Percentiles rank a stretch among this genome's conserved stretches.
phyloP scores from a whole-genome alignment of 2,888 invertebrate species.

The Lycophotia porphyrea region DNA sequence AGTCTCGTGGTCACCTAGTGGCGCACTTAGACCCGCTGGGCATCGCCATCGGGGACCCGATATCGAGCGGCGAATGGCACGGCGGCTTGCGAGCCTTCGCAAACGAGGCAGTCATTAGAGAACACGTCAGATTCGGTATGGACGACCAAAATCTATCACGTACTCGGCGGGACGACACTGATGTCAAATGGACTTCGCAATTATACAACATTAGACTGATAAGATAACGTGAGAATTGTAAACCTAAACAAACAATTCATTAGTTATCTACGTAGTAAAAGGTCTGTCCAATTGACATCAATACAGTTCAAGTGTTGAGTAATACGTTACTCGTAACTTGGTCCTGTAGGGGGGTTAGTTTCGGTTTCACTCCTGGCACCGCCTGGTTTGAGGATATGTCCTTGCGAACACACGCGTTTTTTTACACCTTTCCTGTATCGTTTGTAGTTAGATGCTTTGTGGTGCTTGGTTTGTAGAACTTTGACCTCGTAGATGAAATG shows the following conservation, averaged over 20 bases:
- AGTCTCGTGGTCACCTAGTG: conserved; percentile 98
- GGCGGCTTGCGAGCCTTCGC: conserved; percentile 88
- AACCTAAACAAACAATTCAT: conserved; percentile 60
- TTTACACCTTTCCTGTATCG: conserved; percentile 49
- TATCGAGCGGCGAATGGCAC: conserved; percentile 87
- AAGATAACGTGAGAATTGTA: conserved; percentile 53
- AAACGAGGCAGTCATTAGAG: conserved; percentile 88
- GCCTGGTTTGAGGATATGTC: conserved; percentile 55
- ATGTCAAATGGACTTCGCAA: conserved; percentile 72
- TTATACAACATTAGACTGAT: conserved; percentile 57
- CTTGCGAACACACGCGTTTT: conserved; percentile 61
- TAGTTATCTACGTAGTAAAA: conserved; percentile 43
- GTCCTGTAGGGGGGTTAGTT: conserved; percentile 75
- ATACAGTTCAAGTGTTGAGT: conserved; percentile 69
- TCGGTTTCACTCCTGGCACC: conserved; percentile 73
- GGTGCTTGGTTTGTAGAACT: conserved; percentile 77
- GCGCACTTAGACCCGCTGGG: conserved; percentile 98
- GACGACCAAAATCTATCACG: conserved; percentile 70
- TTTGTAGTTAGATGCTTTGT: conserved; percentile 69
- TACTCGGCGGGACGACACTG: conserved; percentile 77
- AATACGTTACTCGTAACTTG: conserved; percentile 66
- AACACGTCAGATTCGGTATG: conserved; percentile 90
- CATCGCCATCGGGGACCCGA: conserved; percentile 94
- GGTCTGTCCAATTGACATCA: conserved; percentile 70
- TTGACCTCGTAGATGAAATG: conserved; percentile 50